A percentile compares a stretch with the other conserved stretches of the same genome.
Evolutionary conservation across 2,113 vertebrate genomes (phyloP).

Genomic region (Proteles cristata): DNA sequence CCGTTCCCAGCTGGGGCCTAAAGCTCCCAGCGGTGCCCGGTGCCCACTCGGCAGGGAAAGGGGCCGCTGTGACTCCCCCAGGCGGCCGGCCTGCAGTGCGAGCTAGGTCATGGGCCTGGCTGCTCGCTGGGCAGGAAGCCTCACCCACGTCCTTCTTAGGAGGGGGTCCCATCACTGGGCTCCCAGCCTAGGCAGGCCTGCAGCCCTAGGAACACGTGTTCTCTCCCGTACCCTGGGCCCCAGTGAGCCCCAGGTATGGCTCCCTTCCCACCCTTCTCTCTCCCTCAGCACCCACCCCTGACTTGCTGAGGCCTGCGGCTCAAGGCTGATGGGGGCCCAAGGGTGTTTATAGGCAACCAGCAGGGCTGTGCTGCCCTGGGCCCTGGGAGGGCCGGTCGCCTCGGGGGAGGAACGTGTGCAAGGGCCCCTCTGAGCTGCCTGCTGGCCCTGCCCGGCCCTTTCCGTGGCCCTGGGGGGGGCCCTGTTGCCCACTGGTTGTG

Average conservation of each 20-base stretch:
- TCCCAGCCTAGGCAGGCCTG: not conserved
- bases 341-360: not conserved
- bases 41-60: not conserved
- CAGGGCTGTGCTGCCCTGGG: not conserved
- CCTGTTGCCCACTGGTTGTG: no score
- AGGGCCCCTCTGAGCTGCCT: not conserved
- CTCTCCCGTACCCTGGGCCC: not conserved
- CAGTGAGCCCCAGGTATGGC: not conserved
- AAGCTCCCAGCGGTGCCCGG: not conserved
- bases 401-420: not conserved
- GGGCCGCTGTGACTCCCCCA: not conserved
- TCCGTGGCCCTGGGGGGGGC: not conserved
- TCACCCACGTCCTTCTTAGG: not conserved
- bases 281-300: rapidly evolving
- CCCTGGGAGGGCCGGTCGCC: not conserved
- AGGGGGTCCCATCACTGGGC: not conserved
- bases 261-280: not conserved
- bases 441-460: not conserved
- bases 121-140: no score
- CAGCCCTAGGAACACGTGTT: not conserved
- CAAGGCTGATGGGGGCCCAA: not conserved
- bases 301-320: not conserved
- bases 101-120: not conserved
- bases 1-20: not conserved
- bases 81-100: not conserved